These are phyloP conservation scores for Notothenia coriiceps DNA, from an alignment of 2,113 vertebrate species.

Conservation along the genomic window DNA sequence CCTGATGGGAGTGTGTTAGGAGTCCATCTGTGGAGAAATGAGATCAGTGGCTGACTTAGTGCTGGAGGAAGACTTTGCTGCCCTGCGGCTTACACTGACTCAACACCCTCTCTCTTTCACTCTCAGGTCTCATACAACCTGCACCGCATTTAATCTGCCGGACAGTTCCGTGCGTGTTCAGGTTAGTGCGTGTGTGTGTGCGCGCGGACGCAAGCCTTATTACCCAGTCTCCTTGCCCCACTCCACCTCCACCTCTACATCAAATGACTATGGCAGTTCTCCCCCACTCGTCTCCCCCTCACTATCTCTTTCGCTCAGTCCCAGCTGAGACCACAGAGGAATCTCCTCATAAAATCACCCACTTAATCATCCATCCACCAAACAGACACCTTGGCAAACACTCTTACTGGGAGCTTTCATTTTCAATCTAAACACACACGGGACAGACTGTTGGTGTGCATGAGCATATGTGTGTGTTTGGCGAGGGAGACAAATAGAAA, in stretches of 20 bases:
- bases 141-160: slow-evolving; percentile 71
- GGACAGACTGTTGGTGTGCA: background rate
- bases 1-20: slow-evolving; percentile 76
- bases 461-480: background rate
- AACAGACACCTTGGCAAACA: slow-evolving; percentile 63
- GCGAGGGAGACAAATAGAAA: background rate
- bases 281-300: slow-evolving; percentile 45
- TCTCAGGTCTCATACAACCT: slow-evolving; percentile 66
- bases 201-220: slow-evolving; percentile 50
- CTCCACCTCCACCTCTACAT: slow-evolving; percentile 66
- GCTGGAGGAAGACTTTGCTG: slow-evolving; percentile 75
- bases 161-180: slow-evolving; percentile 28
- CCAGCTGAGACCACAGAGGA: slow-evolving; percentile 68
- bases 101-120: slow-evolving; percentile 47
- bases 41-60: slow-evolving; percentile 78
- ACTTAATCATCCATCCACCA: slow-evolving; percentile 71
- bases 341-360: slow-evolving; percentile 66
- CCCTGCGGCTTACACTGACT: slow-evolving; percentile 74
- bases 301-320: slow-evolving; percentile 50
- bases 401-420: slow-evolving; percentile 63
- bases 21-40: slow-evolving; percentile 79
- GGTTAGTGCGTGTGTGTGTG: slow-evolving; percentile 6
- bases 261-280: slow-evolving; percentile 54
- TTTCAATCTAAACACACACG: slow-evolving; percentile 57
- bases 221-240: slow-evolving; percentile 47